These are phyloP conservation scores for Zingel zingel DNA, from an alignment of 2,113 vertebrate genomes.

Conservation along the genomic window DNA sequence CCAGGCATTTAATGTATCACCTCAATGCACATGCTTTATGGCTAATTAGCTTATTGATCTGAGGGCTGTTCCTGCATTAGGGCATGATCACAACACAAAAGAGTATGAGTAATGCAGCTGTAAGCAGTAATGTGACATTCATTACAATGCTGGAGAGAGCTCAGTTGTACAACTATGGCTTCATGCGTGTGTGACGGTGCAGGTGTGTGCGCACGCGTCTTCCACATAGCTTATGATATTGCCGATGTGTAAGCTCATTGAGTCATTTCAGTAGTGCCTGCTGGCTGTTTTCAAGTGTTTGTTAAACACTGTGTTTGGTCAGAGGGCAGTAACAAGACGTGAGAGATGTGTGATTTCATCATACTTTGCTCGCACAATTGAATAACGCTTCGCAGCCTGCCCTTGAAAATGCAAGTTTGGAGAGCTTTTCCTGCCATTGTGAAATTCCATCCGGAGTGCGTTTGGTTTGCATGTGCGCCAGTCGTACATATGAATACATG, in stretches of 20 bases:
- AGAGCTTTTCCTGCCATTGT: slow-evolving; percentile 45
- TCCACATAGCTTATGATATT: slow-evolving; percentile 15
- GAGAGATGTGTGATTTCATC: slow-evolving; percentile 68
- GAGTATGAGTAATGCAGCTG: slow-evolving; percentile 69
- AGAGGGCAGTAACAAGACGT: slow-evolving; percentile 54
- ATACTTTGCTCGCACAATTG: slow-evolving; percentile 47
- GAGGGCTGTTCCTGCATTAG: slow-evolving; percentile 52
- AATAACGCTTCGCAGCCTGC: slow-evolving; percentile 39
- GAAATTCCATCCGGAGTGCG: slow-evolving; percentile 17
- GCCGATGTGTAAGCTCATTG: slow-evolving; percentile 32
- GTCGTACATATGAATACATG: background rate
- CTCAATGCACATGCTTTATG: slow-evolving; percentile 77
- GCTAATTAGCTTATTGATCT: slow-evolving; percentile 82
- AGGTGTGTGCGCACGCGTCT: background rate
- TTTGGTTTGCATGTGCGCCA: slow-evolving; percentile 11
- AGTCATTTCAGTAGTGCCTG: slow-evolving; percentile 61
- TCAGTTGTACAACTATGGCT: slow-evolving; percentile 35
- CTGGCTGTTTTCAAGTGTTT: slow-evolving; percentile 60
- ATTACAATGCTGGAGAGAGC: slow-evolving; percentile 27
- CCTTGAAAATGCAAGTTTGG: slow-evolving; percentile 44
- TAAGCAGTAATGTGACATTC: slow-evolving; percentile 65
- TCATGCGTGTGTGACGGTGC: background rate
- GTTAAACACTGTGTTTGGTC: slow-evolving; percentile 53
- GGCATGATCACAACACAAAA: slow-evolving; percentile 68
- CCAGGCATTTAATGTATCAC: slow-evolving; percentile 77